Conservation (phyloP, 2,888 invertebrate species). For the Chouioia cunea region DNA sequence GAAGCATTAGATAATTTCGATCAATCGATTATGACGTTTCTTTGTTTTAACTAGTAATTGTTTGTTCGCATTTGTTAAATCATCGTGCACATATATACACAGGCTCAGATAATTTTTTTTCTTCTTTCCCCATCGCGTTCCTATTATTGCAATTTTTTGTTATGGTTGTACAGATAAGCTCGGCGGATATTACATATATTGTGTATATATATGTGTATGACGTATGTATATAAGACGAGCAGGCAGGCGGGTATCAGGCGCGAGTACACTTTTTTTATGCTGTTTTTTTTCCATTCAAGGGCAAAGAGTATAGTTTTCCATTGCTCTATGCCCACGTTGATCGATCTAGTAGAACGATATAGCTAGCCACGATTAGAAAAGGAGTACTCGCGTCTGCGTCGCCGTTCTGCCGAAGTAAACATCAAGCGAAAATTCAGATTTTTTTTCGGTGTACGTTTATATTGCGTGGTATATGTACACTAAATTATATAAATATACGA, state of each 20-base stretch:
- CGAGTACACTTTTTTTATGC: constrained; percentile 27
- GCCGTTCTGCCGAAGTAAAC: constrained; percentile 29
- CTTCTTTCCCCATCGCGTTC: constrained; percentile 43
- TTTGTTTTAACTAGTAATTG: constrained; percentile 45
- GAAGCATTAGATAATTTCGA: constrained; percentile 61
- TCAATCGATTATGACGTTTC: constrained; percentile 35
- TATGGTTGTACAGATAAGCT: constrained; percentile 44
- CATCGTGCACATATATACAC: constrained; percentile 41
- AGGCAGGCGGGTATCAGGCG: constrained; percentile 23
- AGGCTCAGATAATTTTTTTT: constrained; percentile 27
- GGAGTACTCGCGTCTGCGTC: constrained; percentile 34
- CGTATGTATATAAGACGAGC: constrained; percentile 42
- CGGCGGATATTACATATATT: constrained; percentile 43
- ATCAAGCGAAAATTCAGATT: constrained; percentile 40
- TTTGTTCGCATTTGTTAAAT: constrained; percentile 49
- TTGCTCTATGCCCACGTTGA: constrained; percentile 6
- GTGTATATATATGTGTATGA: constrained; percentile 46
- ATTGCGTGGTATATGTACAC: constrained; percentile 38
- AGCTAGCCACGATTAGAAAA: constrained; percentile 13
- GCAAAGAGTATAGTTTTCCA: neutral
- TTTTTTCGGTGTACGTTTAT: constrained; percentile 39
- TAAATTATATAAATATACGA: neutral
- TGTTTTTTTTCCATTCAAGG: constrained; percentile 17
- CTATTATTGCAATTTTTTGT: constrained; percentile 35
- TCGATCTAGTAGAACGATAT: constrained; percentile 7